phyloP scores from a whole-genome alignment of 2,888 invertebrate species.

The Scaptomyza reducta region DNA sequence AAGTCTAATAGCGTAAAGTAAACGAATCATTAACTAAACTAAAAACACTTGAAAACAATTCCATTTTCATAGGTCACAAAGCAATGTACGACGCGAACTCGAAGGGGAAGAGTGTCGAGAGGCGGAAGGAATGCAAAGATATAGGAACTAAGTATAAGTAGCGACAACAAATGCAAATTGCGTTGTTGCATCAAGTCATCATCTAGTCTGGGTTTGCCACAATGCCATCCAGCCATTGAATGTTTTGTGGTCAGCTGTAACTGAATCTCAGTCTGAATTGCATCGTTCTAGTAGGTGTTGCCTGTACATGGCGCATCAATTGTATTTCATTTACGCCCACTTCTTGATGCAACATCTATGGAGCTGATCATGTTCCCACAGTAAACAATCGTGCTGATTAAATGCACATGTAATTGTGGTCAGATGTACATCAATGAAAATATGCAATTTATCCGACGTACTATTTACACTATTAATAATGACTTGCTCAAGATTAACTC shows the following conservation, averaged over 20 bases:
- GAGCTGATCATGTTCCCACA: constrained; percentile 16
- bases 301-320: constrained; percentile 21
- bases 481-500: neutral
- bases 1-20: neutral
- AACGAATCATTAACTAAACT: no score
- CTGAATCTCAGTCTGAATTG: constrained; percentile 2
- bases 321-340: neutral
- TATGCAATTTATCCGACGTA: neutral
- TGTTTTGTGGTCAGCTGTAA: constrained; percentile 35
- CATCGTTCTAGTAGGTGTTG: constrained; percentile 6
- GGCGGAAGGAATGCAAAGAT: constrained; percentile 9
- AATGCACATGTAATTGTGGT: constrained; percentile 1
- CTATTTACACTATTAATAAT: neutral
- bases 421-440: constrained; percentile 2
- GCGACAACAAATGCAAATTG: constrained; percentile 52
- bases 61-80: constrained; percentile 50
- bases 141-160: constrained; percentile 9
- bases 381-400: constrained; percentile 10
- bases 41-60: constrained; percentile 34
- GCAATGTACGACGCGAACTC: constrained; percentile 25
- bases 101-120: neutral
- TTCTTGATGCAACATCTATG: neutral
- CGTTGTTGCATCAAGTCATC: constrained; percentile 43
- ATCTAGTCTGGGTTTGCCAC: constrained; percentile 23
- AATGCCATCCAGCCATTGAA: constrained; percentile 13